These are phyloP conservation scores for Acromyrmex charruanus DNA, from an alignment of 1,140 invertebrate species.

Conservation along the genomic window DNA sequence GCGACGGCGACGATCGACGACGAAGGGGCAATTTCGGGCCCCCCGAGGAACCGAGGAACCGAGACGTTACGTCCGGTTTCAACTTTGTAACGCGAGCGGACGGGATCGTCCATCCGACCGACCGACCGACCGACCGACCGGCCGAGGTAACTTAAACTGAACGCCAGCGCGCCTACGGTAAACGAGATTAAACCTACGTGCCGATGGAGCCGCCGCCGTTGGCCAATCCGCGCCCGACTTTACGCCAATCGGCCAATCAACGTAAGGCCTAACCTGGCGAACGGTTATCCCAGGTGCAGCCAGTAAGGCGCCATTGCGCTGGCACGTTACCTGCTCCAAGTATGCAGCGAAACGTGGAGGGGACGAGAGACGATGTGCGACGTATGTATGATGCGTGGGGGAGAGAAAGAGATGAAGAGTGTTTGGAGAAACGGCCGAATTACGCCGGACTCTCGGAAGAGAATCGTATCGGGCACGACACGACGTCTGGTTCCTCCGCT, in stretches of 20 bases:
- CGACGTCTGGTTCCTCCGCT: not conserved
- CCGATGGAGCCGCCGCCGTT: slow-evolving; percentile 67
- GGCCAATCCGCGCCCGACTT: slow-evolving; percentile 74
- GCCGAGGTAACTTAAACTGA: slow-evolving; percentile 85
- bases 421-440: slow-evolving; percentile 60
- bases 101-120: slow-evolving; percentile 6
- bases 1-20: not conserved
- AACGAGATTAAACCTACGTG: slow-evolving; percentile 83
- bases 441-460: slow-evolving; percentile 21
- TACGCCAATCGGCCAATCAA: slow-evolving; percentile 76
- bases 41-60: slow-evolving; percentile 21
- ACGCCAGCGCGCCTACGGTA: slow-evolving; percentile 82
- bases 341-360: slow-evolving; percentile 12
- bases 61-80: slow-evolving; percentile 6
- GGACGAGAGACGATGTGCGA: slow-evolving; percentile 29
- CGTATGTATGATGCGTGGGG: not conserved
- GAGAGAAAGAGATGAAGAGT: slow-evolving; percentile 3
- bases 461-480: slow-evolving; percentile 14
- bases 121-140: slow-evolving; percentile 66
- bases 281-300: slow-evolving; percentile 78
- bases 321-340: slow-evolving; percentile 78
- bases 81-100: slow-evolving; percentile 4
- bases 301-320: slow-evolving; percentile 80
- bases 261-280: slow-evolving; percentile 74
- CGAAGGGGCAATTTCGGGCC: not conserved